Percentiles rank a stretch among this genome's conserved stretches.
These are phyloP conservation scores for Tachina grossa DNA, from an alignment of 2,888 invertebrate genomes.

Conservation along the genomic window DNA sequence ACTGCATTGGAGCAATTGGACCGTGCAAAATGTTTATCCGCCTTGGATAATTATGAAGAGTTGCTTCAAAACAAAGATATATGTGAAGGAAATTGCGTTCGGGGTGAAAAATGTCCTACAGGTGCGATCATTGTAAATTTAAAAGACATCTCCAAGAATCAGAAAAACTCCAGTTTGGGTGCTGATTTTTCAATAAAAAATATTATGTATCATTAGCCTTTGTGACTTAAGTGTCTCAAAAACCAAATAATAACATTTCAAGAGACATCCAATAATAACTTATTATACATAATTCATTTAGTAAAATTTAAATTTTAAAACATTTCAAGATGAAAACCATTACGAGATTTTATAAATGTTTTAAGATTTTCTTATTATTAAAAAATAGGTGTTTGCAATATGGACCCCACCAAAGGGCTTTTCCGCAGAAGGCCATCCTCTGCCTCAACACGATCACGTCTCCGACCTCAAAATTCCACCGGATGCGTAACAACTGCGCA, in stretches of 20 bases:
- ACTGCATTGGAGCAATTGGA: conserved; percentile 89
- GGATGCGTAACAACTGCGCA: conserved; percentile 76
- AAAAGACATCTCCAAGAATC: conserved; percentile 21
- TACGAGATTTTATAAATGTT: conserved; percentile 5
- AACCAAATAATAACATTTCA: conserved; percentile 48
- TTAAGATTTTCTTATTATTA: conserved; percentile 22
- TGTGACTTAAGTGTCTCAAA: conserved; percentile 67
- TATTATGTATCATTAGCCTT: conserved; percentile 70
- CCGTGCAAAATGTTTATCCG: conserved; percentile 89
- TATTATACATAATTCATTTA: neutral
- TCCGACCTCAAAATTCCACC: conserved; percentile 77
- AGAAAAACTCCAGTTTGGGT: conserved; percentile 70
- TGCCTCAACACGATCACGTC: conserved; percentile 80
- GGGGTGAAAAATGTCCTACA: conserved; percentile 93
- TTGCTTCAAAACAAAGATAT: conserved; percentile 90
- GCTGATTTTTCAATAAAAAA: conserved; percentile 34
- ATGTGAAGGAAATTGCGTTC: conserved; percentile 93
- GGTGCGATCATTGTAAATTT: conserved; percentile 83
- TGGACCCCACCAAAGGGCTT: conserved; percentile 82
- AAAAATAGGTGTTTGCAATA: conserved; percentile 81
- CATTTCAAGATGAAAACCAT: conserved; percentile 11
- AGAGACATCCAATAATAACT: conserved; percentile 74
- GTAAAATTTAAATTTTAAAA: neutral
- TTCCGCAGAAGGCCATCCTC: conserved; percentile 82
- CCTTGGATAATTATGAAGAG: conserved; percentile 92